Evolutionary conservation across 2,113 vertebrate genomes (phyloP), one percentile per base, ranked within the genome.

Genomic region (Gymnogyps californianus): DNA sequence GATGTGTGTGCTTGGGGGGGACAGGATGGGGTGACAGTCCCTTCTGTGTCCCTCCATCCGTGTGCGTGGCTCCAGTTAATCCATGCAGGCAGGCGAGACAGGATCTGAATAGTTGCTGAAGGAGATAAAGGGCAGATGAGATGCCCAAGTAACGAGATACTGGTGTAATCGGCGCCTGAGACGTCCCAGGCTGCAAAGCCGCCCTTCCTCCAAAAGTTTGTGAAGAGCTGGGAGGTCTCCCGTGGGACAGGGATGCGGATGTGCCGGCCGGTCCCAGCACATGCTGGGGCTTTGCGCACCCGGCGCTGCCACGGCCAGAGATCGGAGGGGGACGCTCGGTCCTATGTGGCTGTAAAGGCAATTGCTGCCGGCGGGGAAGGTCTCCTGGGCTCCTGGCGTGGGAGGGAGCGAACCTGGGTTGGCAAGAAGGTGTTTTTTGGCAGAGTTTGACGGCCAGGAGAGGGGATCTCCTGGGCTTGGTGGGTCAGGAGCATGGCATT

Each of bases 371-470:
- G 44, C 0, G 1, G 31, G n/a, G 46, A 58, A 46, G 51, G 19
- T 65, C 28, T 66, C 55, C 22, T 5, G 24, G 36, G 44, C 36
- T 82, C 24, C 2, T 0, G 0, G 34, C 1, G 0, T 20, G 20
- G 34, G 28, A 83, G 4, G 7, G n/a, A 31, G 34, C 2, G 3
- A 65, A 49, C 10, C 12, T 49, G 46, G 4, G 0, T 38, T 38
- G 28, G 15, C 22, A 38, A 26, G 38, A 54, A 58, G 11, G 22
- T 69, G 22, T 0, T 0, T 85, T 91, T 83, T 57, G 47, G 46
- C 6, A 9, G 28, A 55, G 21, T 59, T 71, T 64, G 57, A 25
- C 0, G 2, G 38, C 17, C 21, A 11, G 29, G 15, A 92, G 38
- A 58, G 52, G 11, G 18, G 16, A 46, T 82, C 8, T 66, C 16